Percentiles rank a stretch among this genome's conserved stretches.
phyloP scores from a whole-genome alignment of 2,888 invertebrate species.

The Drosophila austrosaltans region DNA sequence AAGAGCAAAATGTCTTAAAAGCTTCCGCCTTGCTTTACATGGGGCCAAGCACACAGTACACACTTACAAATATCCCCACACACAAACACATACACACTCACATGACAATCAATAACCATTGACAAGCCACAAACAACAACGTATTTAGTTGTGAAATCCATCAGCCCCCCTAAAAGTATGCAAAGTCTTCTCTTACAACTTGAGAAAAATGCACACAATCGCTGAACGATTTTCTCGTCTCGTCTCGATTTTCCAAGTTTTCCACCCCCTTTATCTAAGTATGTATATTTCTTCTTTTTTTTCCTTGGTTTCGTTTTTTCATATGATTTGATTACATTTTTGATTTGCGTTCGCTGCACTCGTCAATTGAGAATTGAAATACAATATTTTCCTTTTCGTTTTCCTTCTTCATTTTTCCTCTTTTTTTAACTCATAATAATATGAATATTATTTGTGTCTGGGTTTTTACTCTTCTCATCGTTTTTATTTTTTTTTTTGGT shows the following conservation, averaged over 20 bases:
- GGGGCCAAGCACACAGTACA: slow-evolving; percentile 36
- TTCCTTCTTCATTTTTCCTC: slow-evolving; percentile 18
- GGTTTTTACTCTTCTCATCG: not conserved
- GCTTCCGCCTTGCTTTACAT: slow-evolving; percentile 71
- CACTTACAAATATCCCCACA: slow-evolving; percentile 56
- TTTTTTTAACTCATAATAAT: slow-evolving; percentile 53
- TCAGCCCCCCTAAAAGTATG: slow-evolving; percentile 62
- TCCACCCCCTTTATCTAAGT: slow-evolving; percentile 5
- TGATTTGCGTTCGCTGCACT: slow-evolving; percentile 62
- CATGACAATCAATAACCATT: slow-evolving; percentile 79
- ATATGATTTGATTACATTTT: slow-evolving; percentile 76
- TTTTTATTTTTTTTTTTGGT: slow-evolving; percentile 28
- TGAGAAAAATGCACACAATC: slow-evolving; percentile 70
- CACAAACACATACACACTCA: slow-evolving; percentile 68
- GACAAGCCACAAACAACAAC: slow-evolving; percentile 69
- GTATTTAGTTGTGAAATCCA: slow-evolving; percentile 74
- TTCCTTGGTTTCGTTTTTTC: slow-evolving; percentile 45
- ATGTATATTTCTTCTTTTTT: not conserved
- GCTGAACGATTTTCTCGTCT: slow-evolving; percentile 42
- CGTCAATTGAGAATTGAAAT: slow-evolving; percentile 72
- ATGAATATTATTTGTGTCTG: slow-evolving; percentile 51
- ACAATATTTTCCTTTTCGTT: slow-evolving; percentile 63
- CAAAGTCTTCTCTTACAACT: slow-evolving; percentile 55
- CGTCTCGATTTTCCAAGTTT: slow-evolving; percentile 22
- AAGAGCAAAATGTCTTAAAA: slow-evolving; percentile 67